Evolutionary conservation across 2,888 invertebrate species (phyloP), one percentile per base, ranked within the genome.

Genomic region (Cenopis cana): DNA sequence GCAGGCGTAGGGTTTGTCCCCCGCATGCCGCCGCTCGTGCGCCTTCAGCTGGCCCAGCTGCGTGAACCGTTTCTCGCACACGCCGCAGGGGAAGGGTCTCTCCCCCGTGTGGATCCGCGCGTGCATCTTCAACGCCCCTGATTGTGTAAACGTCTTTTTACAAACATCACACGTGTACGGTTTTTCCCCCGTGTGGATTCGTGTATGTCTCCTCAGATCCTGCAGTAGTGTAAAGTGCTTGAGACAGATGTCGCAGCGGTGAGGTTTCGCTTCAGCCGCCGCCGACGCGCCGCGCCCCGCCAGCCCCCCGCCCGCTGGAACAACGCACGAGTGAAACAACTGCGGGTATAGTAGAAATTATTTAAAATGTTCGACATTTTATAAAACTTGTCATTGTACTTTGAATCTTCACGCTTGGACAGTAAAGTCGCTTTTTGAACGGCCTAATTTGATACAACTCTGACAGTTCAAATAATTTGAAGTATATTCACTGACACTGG

Each of bases 41-140:
- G 36, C 57, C 20, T 57, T 33, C 38, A 57, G 5, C 17, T 57
- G 57, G 57, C 57, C 20, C 0, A 38, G 12, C 12, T 57, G 57
- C 18, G 36, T 20, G 20, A 57, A 57, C 11, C 57, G 36, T 18
- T 57, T 57, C 2, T 18, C 57, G 12, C 57, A 57, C 4, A 18
- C 38, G 6, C 38, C 29, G 57, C 57, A 57, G 18, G n/a, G 11
- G 6, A 18, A 57, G 6, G 57, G 57, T 12, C 10, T 57, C 8
- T 38, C 36, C 8, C 18, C 29, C 18, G 57, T 38, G 18, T 57
- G 57, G 20, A 46, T 46, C 14, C 41, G 41, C 41, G 12, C 12
- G 41, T 46, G 41, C n/a, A 46, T 14, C 41, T 12, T 46, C 6
- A 57, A 18, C 11, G 17, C 14, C 6, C 18, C 17, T 12, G 18